phyloP scores from a whole-genome alignment of 2,888 invertebrate genomes.

The Ellobium chinense region DNA sequence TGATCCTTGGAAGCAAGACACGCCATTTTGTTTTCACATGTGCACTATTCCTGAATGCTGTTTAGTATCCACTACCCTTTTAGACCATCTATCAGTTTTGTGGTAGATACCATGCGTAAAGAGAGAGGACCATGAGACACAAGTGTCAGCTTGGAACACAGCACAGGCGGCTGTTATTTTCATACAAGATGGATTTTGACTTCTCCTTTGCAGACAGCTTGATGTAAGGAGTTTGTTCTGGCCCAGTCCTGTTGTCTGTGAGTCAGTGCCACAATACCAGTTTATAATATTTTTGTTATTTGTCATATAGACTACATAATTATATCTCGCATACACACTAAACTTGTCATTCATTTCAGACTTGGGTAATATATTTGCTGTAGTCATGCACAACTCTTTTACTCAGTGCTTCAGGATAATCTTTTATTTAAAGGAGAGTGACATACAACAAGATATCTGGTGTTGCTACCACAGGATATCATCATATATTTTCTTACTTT shows the following conservation, averaged over 20 bases:
- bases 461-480: too few species aligned
- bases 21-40: constrained; percentile 32
- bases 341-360: too few species aligned
- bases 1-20: constrained; percentile 4
- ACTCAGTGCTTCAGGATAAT: too few species aligned
- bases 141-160: constrained; percentile 18
- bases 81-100: not conserved
- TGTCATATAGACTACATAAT: too few species aligned
- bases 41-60: not conserved
- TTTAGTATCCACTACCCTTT: not conserved
- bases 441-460: too few species aligned
- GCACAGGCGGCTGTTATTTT: constrained; percentile 20
- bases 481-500: too few species aligned
- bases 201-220: constrained; percentile 38
- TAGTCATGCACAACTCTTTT: too few species aligned
- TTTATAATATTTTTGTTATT: too few species aligned
- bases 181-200: constrained; percentile 33
- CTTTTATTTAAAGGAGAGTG: too few species aligned
- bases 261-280: not conserved
- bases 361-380: too few species aligned
- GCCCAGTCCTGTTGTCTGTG: not conserved
- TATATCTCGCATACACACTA: too few species aligned
- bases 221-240: constrained; percentile 20
- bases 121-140: constrained; percentile 33
- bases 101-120: not conserved